phyloP scores from a whole-genome alignment of 2,888 invertebrate species.

The Thumatha senex region DNA sequence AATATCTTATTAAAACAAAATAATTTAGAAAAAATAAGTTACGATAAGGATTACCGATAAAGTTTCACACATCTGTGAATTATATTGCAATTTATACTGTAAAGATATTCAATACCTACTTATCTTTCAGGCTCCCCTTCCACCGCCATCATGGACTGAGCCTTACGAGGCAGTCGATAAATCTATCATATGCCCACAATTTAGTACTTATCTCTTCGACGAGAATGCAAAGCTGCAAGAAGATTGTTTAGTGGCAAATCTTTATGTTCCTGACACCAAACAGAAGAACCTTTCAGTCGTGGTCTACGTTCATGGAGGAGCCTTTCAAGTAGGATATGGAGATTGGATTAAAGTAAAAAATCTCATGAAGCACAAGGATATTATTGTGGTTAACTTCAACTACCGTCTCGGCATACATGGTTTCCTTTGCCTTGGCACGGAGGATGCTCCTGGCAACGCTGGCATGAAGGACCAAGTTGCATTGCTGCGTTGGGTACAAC shows the following conservation, averaged over 20 bases:
- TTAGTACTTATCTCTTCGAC: neutral
- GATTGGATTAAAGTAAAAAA: conserved; percentile 20
- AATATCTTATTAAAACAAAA: no score
- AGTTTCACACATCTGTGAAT: no score
- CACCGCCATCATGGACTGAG: conserved; percentile 40
- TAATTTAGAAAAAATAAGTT: no score
- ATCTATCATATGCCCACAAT: conserved; percentile 43
- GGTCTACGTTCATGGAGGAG: conserved; percentile 47
- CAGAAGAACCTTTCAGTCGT: conserved; percentile 40
- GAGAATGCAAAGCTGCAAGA: conserved; percentile 35
- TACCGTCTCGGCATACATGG: conserved; percentile 46
- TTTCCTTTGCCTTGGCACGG: conserved; percentile 48
- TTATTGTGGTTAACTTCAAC: conserved; percentile 45
- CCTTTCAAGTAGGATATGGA: conserved; percentile 37
- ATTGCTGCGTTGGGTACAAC: conserved; percentile 51
- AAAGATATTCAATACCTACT: neutral
- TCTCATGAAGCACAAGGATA: conserved; percentile 32
- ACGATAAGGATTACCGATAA: no score
- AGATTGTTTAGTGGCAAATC: conserved; percentile 60
- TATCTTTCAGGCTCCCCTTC: conserved; percentile 43
- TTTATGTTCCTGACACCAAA: conserved; percentile 56
- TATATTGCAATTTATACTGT: no score
- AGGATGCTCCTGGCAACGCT: conserved; percentile 50
- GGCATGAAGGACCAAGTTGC: conserved; percentile 57
- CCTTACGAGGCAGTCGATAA: conserved; percentile 42